Conservation (phyloP, 2,113 vertebrate genomes). For the Actinemys pallida region DNA sequence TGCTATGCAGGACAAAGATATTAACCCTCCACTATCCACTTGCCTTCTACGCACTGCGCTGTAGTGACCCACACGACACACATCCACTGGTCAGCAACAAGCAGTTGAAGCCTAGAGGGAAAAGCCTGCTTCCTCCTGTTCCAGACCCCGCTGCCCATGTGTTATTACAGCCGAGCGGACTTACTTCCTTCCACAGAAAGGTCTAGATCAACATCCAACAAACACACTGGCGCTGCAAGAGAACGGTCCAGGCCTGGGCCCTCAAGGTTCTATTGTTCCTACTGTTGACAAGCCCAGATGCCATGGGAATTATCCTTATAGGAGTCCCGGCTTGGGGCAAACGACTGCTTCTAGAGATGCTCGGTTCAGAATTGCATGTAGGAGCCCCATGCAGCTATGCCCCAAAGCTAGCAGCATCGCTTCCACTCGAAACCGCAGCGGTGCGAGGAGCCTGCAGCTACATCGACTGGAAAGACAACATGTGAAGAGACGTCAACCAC, state of each 20-base stretch:
- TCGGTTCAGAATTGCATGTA: background rate
- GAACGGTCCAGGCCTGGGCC: background rate
- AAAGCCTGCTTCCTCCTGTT: too few relatives aligned
- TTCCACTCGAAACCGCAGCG: rapidly evolving
- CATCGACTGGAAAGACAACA: background rate
- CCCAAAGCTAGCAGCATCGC: background rate
- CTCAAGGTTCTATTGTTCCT: background rate
- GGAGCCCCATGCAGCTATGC: background rate
- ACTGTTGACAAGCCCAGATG: background rate
- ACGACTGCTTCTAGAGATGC: background rate
- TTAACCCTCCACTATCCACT: too few relatives aligned
- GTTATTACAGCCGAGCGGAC: too few relatives aligned
- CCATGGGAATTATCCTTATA: background rate
- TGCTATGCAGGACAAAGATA: background rate
- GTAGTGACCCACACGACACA: background rate
- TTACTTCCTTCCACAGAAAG: background rate
- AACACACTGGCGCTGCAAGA: background rate
- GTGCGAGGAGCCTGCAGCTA: background rate
- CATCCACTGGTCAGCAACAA: too few relatives aligned
- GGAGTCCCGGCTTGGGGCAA: background rate
- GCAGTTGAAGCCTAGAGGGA: too few relatives aligned
- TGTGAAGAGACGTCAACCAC: background rate
- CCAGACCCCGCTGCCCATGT: too few relatives aligned
- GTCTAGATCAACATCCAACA: background rate
- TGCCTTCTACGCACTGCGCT: background rate